These are phyloP conservation scores for Hemithea aestivaria DNA, from an alignment of 2,888 invertebrate species.

Conservation along the genomic window DNA sequence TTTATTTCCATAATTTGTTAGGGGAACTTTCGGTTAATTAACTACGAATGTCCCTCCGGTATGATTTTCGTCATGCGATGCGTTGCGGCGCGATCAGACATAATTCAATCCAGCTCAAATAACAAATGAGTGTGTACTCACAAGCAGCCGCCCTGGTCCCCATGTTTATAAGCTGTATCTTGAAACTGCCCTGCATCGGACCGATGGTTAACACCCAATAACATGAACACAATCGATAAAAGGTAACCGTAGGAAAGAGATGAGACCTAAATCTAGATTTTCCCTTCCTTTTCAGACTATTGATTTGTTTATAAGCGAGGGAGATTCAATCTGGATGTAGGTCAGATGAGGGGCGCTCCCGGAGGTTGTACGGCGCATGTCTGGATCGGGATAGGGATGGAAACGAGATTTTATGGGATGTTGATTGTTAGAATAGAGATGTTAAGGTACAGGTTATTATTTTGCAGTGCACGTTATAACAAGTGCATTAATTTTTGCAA, in stretches of 20 bases:
- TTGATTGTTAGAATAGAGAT: too few species aligned
- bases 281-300: conserved; percentile 63
- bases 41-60: too few species aligned
- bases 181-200: conserved; percentile 84
- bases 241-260: conserved; percentile 60
- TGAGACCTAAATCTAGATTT: conserved; percentile 71
- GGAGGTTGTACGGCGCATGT: conserved; percentile 12
- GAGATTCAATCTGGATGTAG: conserved; percentile 26
- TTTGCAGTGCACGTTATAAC: too few species aligned
- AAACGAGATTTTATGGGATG: too few species aligned
- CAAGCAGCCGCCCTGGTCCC: conserved; percentile 96
- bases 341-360: conserved; percentile 9
- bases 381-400: conserved; percentile 4
- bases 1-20: too few species aligned
- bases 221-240: conserved; percentile 61
- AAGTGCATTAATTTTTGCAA: too few species aligned
- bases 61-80: too few species aligned
- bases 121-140: conserved; percentile 76
- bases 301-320: conserved; percentile 49
- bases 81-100: too few species aligned
- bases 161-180: conserved; percentile 88
- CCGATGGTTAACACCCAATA: conserved; percentile 49
- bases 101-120: too few species aligned
- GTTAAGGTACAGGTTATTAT: too few species aligned
- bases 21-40: too few species aligned